phyloP scores from a whole-genome alignment of 2,888 invertebrate species.

The Mesorhabditis belari region DNA sequence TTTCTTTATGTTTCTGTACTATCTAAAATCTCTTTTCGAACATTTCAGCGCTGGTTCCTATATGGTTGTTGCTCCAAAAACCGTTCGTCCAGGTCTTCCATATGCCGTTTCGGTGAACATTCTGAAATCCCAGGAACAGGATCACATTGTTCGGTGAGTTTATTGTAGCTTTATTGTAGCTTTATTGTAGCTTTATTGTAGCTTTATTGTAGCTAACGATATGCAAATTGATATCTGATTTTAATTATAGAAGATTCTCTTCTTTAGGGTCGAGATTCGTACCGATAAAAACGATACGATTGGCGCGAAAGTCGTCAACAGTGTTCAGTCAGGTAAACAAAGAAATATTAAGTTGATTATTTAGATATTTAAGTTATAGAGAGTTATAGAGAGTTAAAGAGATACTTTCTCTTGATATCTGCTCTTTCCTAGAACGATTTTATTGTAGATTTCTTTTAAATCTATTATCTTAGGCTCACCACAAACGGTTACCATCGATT shows the following conservation, averaged over 20 bases:
- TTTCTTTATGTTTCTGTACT: background rate
- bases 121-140: conserved; percentile 41
- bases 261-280: conserved; percentile 36
- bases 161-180: too few relatives aligned
- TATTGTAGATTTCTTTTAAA: too few relatives aligned
- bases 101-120: conserved; percentile 54
- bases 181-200: too few relatives aligned
- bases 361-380: too few relatives aligned
- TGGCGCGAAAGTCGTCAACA: conserved; percentile 43
- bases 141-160: conserved; percentile 42
- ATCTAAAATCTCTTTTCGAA: background rate
- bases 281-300: conserved; percentile 45
- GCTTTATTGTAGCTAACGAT: too few relatives aligned
- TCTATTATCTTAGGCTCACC: conserved; percentile 20
- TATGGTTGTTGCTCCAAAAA: conserved; percentile 52
- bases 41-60: conserved; percentile 44
- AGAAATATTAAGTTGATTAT: background rate
- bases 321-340: conserved; percentile 22
- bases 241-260: background rate
- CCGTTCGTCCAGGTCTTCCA: conserved; percentile 53
- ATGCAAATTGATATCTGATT: background rate
- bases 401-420: too few relatives aligned
- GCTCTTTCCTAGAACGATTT: too few relatives aligned
- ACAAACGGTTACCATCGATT: conserved; percentile 44
- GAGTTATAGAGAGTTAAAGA: too few relatives aligned